These are phyloP conservation scores for Polyergus mexicanus DNA, from an alignment of 1,140 invertebrate species.

Conservation along the genomic window DNA sequence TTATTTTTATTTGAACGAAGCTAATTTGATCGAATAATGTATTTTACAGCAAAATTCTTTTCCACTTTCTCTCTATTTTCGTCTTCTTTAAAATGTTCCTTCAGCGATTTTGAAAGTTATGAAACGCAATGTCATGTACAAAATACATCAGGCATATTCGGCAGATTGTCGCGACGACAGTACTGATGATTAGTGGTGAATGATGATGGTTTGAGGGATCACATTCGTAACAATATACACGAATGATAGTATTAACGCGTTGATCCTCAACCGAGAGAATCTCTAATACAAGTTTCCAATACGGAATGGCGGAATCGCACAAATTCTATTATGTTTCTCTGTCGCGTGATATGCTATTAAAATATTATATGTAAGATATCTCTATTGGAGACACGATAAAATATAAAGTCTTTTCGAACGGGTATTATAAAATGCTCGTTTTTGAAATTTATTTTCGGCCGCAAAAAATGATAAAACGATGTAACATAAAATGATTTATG, in stretches of 20 bases:
- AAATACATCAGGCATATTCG: neutral
- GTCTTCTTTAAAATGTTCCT: neutral
- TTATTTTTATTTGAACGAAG: neutral
- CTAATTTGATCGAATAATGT: slow-evolving; percentile 27
- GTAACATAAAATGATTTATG: neutral
- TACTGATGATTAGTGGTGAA: slow-evolving; percentile 66
- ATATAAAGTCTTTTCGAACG: neutral
- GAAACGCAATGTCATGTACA: neutral
- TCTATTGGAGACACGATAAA: neutral
- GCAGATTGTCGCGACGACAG: slow-evolving; percentile 11
- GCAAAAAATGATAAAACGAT: neutral
- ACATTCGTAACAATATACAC: slow-evolving; percentile 45
- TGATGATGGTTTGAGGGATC: slow-evolving; percentile 42
- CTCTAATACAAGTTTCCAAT: slow-evolving; percentile 45
- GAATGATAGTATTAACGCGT: slow-evolving; percentile 36
- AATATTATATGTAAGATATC: slow-evolving; percentile 18
- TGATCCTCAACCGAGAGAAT: slow-evolving; percentile 29
- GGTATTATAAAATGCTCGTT: neutral
- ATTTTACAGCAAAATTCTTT: neutral
- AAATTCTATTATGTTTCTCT: slow-evolving; percentile 47
- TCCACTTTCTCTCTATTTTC: neutral
- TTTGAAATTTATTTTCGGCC: neutral
- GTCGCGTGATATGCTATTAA: neutral
- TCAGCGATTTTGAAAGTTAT: neutral
- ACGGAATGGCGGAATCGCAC: slow-evolving; percentile 19